Evolutionary conservation across 2,888 invertebrate species (phyloP).

Genomic region (Stenoptilia bipunctidactyla): DNA sequence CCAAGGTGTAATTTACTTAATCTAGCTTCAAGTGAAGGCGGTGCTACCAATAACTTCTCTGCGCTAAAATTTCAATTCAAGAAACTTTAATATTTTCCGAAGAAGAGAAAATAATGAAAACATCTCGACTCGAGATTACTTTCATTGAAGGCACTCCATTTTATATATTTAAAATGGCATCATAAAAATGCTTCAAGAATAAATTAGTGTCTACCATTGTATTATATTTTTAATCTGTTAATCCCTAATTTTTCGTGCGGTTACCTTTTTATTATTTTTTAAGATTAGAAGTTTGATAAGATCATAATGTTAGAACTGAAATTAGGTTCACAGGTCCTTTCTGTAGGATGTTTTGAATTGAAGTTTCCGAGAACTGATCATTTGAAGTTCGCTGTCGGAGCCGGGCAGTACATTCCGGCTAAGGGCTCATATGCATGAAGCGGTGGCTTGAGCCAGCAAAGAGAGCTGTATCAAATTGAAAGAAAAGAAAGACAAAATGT

Average conservation of each 20-base stretch:
- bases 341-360: conserved; percentile 10
- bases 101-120: not conserved
- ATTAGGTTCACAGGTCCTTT: too few relatives aligned
- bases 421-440: not conserved
- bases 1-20: too few relatives aligned
- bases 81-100: not conserved
- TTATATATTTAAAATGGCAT: not conserved
- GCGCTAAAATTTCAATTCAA: not conserved
- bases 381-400: conserved; percentile 24
- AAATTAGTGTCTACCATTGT: not conserved
- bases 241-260: too few relatives aligned
- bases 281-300: too few relatives aligned
- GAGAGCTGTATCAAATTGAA: too few relatives aligned
- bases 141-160: not conserved
- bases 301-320: too few relatives aligned
- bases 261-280: too few relatives aligned
- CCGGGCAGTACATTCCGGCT: conserved; percentile 30
- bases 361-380: conserved; percentile 2
- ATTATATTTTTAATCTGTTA: too few relatives aligned
- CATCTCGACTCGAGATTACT: not conserved
- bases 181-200: conserved; percentile 3
- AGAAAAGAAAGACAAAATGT: too few relatives aligned
- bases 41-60: not conserved
- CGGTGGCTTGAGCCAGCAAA: not conserved
- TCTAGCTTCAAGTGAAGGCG: not conserved